Base-by-base conservation (phyloP, 2,797 vertebrate species). In the Naso thynnoides region DNA sequence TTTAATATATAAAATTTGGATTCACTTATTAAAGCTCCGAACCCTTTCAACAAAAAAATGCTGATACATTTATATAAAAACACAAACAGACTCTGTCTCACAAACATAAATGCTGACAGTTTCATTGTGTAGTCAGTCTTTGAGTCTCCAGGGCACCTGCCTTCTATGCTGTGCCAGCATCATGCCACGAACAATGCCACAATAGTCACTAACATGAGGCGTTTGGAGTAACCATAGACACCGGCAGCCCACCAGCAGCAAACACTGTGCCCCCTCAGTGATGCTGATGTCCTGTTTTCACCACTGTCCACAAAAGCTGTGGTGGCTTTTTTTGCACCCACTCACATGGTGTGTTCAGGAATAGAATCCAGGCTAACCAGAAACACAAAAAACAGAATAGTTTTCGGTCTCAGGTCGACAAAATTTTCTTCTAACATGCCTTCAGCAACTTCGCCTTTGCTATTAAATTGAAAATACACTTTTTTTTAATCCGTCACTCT, bases 201-300 rank as follows among this genome's bases (percentile, higher is more conserved):
- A 72, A 63, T 33, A 50, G 76, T 57, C 56, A 57, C 64, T 38
- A 64, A 69, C 70, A 83, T 66, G 55, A 62, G 80, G 39, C 58
- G 33, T 83, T 83, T 55, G 73, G 67, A 58, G 86, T 91, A 84
- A 87, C 87, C 88, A 87, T 83, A 85, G 87, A 82, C 82, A 88
- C 79, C 44, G 55, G 78, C 70, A 86, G 73, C 75, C 63, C 76
- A 86, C 75, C 82, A 66, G 44, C 61, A 71, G 64, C 66, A 62
- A 85, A 68, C 67, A 62, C 70, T 61, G 69, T 65, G 56, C 63
- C 65, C 61, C 70, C 75, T 80, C 73, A 79, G 50, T 86, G 74
- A 77, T 75, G 67, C 73, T 59, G 59, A 84, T 82, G 65, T 82
- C 89, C 76, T 77, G 76, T 70, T 80, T 86, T 88, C 60, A 84